Conservation (phyloP, 1,140 invertebrate species). For the Venturia canescens region DNA sequence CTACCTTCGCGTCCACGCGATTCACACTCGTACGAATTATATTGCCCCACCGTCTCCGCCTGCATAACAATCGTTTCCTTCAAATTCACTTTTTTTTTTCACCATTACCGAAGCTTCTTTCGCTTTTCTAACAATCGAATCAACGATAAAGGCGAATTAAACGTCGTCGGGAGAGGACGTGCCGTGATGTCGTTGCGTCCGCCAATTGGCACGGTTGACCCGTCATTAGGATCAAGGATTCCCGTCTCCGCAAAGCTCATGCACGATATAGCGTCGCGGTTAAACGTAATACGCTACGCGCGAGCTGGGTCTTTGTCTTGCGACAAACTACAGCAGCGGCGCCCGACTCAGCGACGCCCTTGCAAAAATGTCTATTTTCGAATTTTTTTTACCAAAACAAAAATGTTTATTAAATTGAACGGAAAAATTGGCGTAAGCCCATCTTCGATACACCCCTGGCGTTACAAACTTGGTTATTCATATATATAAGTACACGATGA, state of each 20-base stretch:
- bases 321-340: background rate
- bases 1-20: background rate
- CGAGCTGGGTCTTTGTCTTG: background rate
- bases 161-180: slow-evolving; percentile 1
- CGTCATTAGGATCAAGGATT: slow-evolving; percentile 73
- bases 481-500: no score
- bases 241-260: slow-evolving; percentile 32
- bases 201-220: slow-evolving; percentile 70
- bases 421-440: no score
- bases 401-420: background rate
- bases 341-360: background rate
- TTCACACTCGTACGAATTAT: background rate
- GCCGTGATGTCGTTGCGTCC: slow-evolving; percentile 52
- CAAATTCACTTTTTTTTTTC: no score
- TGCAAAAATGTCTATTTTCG: slow-evolving; percentile 7
- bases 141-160: slow-evolving; percentile 26
- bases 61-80: no score
- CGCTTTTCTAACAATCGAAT: background rate
- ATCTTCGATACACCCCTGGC: no score
- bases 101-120: background rate
- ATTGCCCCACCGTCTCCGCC: background rate
- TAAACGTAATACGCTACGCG: background rate
- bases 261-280: background rate
- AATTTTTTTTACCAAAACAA: background rate
- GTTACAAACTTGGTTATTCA: no score